Evolutionary conservation across 2,888 invertebrate genomes (phyloP).

Genomic region (Erebia aethiops): DNA sequence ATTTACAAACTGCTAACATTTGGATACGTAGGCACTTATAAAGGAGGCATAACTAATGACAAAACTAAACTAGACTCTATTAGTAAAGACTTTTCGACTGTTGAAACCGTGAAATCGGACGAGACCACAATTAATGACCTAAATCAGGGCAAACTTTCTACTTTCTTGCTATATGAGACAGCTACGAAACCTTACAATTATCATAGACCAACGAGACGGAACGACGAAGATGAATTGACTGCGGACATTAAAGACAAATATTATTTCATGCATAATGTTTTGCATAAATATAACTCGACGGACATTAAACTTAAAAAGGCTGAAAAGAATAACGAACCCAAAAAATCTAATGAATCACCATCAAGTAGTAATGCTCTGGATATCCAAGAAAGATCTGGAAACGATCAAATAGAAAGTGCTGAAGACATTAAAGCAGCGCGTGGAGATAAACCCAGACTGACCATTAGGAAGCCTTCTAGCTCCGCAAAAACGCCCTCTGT

Average conservation of each 20-base stretch:
- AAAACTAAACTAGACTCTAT: conserved; percentile 50
- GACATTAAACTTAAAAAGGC: conserved; percentile 35
- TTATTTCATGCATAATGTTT: conserved; percentile 71
- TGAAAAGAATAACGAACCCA: conserved; percentile 59
- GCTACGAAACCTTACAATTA: conserved; percentile 69
- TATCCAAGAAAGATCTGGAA: conserved; percentile 44
- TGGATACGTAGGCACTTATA: conserved; percentile 77
- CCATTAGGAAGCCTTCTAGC: conserved; percentile 55
- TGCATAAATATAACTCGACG: conserved; percentile 64
- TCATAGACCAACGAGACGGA: conserved; percentile 70
- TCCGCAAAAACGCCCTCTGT: conserved; percentile 72
- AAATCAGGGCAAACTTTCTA: conserved; percentile 62
- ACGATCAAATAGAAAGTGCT: conserved; percentile 37
- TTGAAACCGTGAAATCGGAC: conserved; percentile 50
- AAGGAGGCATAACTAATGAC: conserved; percentile 50
- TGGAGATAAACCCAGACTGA: conserved; percentile 42
- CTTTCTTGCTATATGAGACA: conserved; percentile 71
- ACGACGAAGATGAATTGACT: conserved; percentile 57
- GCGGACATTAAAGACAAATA: conserved; percentile 61
- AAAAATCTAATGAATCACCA: conserved; percentile 4
- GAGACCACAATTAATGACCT: conserved; percentile 43
- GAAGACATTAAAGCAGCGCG: conserved; percentile 41
- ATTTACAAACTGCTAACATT: conserved; percentile 76
- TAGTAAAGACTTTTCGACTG: conserved; percentile 69
- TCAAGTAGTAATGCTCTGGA: conserved; percentile 18